phyloP scores from a whole-genome alignment of 2,113 vertebrate species.

The Leucopsar rothschildi region DNA sequence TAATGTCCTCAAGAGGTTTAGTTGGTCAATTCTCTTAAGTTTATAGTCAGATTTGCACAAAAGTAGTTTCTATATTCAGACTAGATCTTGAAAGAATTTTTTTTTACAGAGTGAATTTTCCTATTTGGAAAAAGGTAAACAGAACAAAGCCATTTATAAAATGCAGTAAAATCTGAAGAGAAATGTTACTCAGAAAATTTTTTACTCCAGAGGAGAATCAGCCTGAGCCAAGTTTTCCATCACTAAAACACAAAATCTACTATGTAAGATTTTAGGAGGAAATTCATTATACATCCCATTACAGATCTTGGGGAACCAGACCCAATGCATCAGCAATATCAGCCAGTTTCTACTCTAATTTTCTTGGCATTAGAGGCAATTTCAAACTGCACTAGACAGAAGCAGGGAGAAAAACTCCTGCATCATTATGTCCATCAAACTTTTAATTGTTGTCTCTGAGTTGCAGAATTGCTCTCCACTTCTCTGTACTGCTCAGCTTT shows the following conservation, averaged over 20 bases:
- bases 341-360: not conserved
- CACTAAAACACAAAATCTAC: not conserved
- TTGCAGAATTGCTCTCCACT: not conserved
- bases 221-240: not conserved
- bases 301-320: accelerated
- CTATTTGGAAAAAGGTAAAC: not conserved
- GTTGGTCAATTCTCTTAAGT: not conserved
- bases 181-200: not conserved
- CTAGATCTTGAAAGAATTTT: not conserved
- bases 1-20: constrained; percentile 12
- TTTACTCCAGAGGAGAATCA: not conserved
- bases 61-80: not conserved
- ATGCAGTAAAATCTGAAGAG: not conserved
- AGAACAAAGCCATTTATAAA: constrained; percentile 12
- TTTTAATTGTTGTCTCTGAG: not conserved
- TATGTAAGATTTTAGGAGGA: not conserved
- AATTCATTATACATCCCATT: not conserved
- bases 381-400: not conserved
- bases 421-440: not conserved
- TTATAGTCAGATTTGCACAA: not conserved
- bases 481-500: not conserved
- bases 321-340: not conserved
- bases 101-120: not conserved
- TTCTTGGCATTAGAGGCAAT: not conserved
- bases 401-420: not conserved